phyloP scores from a whole-genome alignment of 2,113 vertebrate species.

The Grallaria varia region DNA sequence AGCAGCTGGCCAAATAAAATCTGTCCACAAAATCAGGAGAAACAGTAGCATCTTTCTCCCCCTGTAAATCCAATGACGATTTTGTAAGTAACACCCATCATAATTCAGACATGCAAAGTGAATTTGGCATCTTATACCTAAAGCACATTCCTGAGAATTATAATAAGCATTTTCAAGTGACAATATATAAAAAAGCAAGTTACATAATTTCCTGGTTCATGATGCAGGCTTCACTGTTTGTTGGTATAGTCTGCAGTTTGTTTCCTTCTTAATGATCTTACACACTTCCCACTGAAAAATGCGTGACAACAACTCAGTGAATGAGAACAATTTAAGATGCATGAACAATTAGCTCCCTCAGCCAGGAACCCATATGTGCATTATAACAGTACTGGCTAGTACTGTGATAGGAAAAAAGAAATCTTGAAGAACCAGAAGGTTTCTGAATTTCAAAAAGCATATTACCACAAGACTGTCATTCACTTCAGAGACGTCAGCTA shows the following conservation, averaged over 20 bases:
- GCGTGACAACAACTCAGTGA: not conserved
- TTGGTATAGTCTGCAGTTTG: accelerated
- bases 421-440: not conserved
- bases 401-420: not conserved
- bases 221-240: not conserved
- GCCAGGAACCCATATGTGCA: not conserved
- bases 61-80: not conserved
- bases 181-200: not conserved
- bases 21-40: not conserved
- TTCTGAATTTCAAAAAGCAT: not conserved
- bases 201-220: not conserved
- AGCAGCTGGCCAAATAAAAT: not conserved
- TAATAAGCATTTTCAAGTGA: not conserved
- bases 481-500: not conserved
- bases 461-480: not conserved
- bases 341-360: not conserved
- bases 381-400: not conserved
- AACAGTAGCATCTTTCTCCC: not conserved
- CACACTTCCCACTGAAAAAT: not conserved
- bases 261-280: not conserved
- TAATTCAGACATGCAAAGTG: not conserved
- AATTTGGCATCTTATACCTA: not conserved
- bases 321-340: not conserved
- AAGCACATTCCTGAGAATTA: not conserved
- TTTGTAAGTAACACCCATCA: not conserved